Percentiles rank a stretch among this genome's conserved stretches.
These are phyloP conservation scores for Erpobdella octoculata DNA, from an alignment of 2,888 invertebrate genomes.

Conservation along the genomic window DNA sequence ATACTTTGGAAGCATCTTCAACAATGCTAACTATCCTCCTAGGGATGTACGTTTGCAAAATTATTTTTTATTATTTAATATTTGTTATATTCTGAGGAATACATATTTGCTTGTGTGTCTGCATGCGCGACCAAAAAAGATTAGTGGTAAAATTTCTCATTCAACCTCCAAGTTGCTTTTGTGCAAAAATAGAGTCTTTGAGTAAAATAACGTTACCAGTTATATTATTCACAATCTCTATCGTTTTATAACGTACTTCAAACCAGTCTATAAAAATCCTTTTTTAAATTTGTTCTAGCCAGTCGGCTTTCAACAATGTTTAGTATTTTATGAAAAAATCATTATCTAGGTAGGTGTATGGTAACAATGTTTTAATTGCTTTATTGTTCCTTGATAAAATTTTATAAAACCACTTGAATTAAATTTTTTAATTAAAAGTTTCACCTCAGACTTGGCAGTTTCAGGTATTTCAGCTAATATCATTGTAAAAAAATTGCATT, in stretches of 20 bases:
- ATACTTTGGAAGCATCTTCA: conserved; percentile 17
- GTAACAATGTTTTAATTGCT: background rate
- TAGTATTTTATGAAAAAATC: too few relatives aligned
- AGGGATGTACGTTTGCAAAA: background rate
- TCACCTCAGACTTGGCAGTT: background rate
- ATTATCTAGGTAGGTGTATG: background rate
- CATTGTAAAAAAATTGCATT: background rate
- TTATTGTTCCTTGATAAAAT: background rate
- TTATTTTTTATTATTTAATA: background rate
- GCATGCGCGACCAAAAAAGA: too few relatives aligned
- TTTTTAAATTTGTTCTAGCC: too few relatives aligned
- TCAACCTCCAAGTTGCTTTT: background rate
- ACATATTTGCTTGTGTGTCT: too few relatives aligned
- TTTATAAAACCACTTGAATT: background rate
- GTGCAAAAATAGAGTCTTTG: background rate
- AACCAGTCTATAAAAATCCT: too few relatives aligned
- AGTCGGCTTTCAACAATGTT: too few relatives aligned
- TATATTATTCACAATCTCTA: background rate
- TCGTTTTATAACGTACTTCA: too few relatives aligned
- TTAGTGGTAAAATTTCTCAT: too few relatives aligned
- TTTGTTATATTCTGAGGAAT: background rate
- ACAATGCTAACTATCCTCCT: conserved; percentile 15
- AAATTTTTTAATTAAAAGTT: too few relatives aligned
- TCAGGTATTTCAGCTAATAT: background rate
- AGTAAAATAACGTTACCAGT: background rate